Conservation (phyloP, 1,140 invertebrate species). For the Caenorhabditis elegans region DNA sequence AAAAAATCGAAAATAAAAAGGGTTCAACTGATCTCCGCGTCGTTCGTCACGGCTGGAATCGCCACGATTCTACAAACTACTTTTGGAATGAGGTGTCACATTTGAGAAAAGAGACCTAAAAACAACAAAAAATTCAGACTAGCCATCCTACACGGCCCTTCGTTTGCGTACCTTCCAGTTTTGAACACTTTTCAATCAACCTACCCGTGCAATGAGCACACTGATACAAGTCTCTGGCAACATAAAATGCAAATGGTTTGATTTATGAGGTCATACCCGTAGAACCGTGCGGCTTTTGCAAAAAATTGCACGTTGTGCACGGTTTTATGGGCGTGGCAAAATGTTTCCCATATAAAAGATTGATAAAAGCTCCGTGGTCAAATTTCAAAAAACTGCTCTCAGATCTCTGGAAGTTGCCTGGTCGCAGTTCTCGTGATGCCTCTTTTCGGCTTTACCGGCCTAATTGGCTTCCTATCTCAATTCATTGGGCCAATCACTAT, state of each 20-base stretch:
- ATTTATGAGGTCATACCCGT: too few relatives aligned
- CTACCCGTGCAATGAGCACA: slow-evolving; percentile 23
- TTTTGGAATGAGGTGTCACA: slow-evolving; percentile 40
- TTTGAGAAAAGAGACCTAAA: too few relatives aligned
- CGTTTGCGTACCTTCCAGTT: slow-evolving; percentile 51
- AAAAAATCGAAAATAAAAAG: not conserved
- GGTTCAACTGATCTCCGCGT: slow-evolving; percentile 49
- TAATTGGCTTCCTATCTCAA: slow-evolving; percentile 66
- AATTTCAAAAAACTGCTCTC: not conserved
- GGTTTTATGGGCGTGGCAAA: too few relatives aligned
- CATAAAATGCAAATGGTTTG: slow-evolving; percentile 20
- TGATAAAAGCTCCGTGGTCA: not conserved
- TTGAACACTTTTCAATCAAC: slow-evolving; percentile 39
- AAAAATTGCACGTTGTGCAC: too few relatives aligned
- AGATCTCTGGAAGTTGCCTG: slow-evolving; percentile 62
- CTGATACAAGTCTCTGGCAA: not conserved
- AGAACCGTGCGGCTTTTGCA: too few relatives aligned
- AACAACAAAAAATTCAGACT: too few relatives aligned
- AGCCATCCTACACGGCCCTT: slow-evolving; percentile 50
- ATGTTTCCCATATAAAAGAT: too few relatives aligned
- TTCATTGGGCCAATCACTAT: slow-evolving; percentile 63
- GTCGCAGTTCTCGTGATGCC: slow-evolving; percentile 58
- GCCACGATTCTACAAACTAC: slow-evolving; percentile 47
- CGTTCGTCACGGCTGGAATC: slow-evolving; percentile 48
- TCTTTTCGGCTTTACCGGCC: slow-evolving; percentile 61